phyloP scores from a whole-genome alignment of 2,888 invertebrate genomes.

The Drosophila subquinaria region DNA sequence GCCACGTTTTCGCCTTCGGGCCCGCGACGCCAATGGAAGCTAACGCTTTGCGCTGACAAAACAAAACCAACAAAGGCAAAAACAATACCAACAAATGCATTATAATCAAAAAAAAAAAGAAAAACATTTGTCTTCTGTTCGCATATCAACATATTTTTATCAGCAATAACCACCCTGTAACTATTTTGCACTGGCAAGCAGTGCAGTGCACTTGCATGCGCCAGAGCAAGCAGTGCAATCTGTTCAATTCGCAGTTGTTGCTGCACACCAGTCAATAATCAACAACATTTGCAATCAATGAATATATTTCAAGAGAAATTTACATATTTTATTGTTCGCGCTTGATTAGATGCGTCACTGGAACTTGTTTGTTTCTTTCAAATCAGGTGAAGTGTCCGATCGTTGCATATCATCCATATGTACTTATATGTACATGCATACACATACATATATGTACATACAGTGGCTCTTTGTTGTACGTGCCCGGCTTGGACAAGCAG shows the following conservation, averaged over 20 bases:
- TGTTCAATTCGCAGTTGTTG: not conserved
- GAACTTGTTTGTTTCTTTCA: slow-evolving; percentile 5
- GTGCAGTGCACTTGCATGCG: not conserved
- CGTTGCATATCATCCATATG: slow-evolving; percentile 38
- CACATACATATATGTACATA: not conserved
- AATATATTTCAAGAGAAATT: not conserved
- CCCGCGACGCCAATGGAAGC: slow-evolving; percentile 28
- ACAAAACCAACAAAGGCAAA: slow-evolving; percentile 33
- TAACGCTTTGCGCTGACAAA: slow-evolving; percentile 37
- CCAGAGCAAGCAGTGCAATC: not conserved
- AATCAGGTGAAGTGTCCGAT: slow-evolving; percentile 21
- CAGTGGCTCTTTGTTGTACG: slow-evolving; percentile 42
- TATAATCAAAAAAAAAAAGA: not conserved
- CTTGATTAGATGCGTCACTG: slow-evolving; percentile 12
- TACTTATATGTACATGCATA: slow-evolving; percentile 6
- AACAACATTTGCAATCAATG: slow-evolving; percentile 3
- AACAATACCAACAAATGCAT: slow-evolving; percentile 8
- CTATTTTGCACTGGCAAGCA: not conserved
- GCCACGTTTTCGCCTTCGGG: slow-evolving; percentile 51
- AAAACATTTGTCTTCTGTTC: slow-evolving; percentile 3
- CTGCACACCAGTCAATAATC: slow-evolving; percentile 1
- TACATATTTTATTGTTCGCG: slow-evolving; percentile 10
- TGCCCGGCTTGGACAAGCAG: slow-evolving; percentile 59
- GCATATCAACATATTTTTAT: slow-evolving; percentile 5
- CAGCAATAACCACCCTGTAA: slow-evolving; percentile 2